A percentile compares a stretch with the other conserved stretches of the same genome.
Conservation (phyloP, 1,140 invertebrate species). For the Listronotus oregonensis region DNA sequence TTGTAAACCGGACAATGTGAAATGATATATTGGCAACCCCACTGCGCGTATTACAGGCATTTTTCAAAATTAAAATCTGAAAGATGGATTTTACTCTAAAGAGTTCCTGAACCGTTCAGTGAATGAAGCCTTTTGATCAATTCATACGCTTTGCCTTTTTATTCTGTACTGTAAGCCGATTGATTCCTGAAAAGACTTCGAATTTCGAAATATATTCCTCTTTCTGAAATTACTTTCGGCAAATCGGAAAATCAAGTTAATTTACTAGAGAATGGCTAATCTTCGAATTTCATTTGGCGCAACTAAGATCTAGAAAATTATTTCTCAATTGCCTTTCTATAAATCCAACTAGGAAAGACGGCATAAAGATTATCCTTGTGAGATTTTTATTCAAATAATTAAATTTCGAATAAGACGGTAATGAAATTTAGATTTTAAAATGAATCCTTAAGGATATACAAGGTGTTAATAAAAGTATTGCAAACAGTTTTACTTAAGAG, state of each 20-base stretch:
- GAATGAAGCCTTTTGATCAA: too few relatives aligned
- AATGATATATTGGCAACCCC: slow-evolving; percentile 13
- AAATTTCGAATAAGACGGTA: too few relatives aligned
- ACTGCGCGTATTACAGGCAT: slow-evolving; percentile 12
- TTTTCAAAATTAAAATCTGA: slow-evolving; percentile 36
- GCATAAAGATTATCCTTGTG: too few relatives aligned
- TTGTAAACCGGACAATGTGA: slow-evolving; percentile 4
- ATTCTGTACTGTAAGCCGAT: slow-evolving; percentile 33
- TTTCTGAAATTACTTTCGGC: slow-evolving; percentile 28
- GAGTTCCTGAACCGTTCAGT: slow-evolving; percentile 26
- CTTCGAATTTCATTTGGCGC: slow-evolving; percentile 15
- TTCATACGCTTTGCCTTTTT: slow-evolving; percentile 12
- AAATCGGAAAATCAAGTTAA: slow-evolving; percentile 29
- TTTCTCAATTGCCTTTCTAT: slow-evolving; percentile 13
- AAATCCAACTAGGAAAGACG: background rate
- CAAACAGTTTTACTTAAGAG: too few relatives aligned
- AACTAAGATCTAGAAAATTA: slow-evolving; percentile 27
- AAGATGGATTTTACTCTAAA: slow-evolving; percentile 35
- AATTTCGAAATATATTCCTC: slow-evolving; percentile 34
- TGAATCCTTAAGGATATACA: too few relatives aligned
- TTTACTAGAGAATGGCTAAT: slow-evolving; percentile 31
- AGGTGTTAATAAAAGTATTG: too few relatives aligned
- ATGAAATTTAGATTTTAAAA: too few relatives aligned
- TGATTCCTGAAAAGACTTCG: slow-evolving; percentile 32
- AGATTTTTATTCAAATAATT: too few relatives aligned